Base-by-base conservation (phyloP, 2,888 invertebrate genomes). In the Drosophila infuscata region DNA sequence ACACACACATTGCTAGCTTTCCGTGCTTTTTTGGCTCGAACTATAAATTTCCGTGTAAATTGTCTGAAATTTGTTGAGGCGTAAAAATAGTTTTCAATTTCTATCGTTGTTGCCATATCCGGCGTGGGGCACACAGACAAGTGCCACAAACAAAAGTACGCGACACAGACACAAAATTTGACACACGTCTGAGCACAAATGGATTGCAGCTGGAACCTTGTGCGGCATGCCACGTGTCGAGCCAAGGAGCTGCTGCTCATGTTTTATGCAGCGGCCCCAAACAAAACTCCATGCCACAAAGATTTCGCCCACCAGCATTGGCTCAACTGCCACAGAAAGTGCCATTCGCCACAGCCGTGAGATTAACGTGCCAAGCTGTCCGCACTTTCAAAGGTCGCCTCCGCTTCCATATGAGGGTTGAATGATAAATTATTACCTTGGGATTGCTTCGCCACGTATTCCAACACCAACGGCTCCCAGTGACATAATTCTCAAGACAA, bases 21-120 rank as follows among this genome's bases (percentile, higher is more conserved):
- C 48, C 53, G 57, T 76, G 74, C 74, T 78, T 38, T 77, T 59
- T 38, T 33, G 43, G 1, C 35, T 56, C 65, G 56, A 61, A 38
- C 30, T 59, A 70, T 65, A 74, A 79, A 78, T 74, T 66, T 74
- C 62, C 70, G 70, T 74, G 83, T 73, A 81, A 83, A 79, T 79
- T 79, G 70, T 79, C 71, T 81, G 76, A 57, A 76, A 76, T 76
- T 81, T 67, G 79, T 74, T 88, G 73, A 73, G 66, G 83, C 68
- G 74, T 81, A 66, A 79, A 81, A 84, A 81, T 79, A 83, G 83
- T 86, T 86, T 86, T 84, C 81, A 83, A 88, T 84, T 84, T 69
- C 70, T 66, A 74, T 51, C 49, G 41, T 74, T 64, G 64, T 60
- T 58, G 59, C 46, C 52, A 58, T 65, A 77, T 76, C 77, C 77